Percentiles rank a stretch among this genome's conserved stretches.
Evolutionary conservation across 1,140 invertebrate species (phyloP).

Genomic region (Ladona fulva): DNA sequence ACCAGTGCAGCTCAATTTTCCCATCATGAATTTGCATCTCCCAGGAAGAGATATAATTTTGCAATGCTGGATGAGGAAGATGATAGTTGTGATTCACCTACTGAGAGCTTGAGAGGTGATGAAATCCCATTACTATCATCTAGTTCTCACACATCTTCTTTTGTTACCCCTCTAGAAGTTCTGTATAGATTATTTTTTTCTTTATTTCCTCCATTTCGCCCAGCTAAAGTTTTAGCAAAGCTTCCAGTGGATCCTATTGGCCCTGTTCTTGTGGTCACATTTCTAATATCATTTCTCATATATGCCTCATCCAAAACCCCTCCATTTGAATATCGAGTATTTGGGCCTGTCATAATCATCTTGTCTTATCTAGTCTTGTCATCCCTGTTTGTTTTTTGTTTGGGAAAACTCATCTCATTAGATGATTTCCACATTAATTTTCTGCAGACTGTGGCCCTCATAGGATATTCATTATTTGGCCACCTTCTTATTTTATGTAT

Average conservation of each 20-base stretch:
- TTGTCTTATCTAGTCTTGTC: background rate
- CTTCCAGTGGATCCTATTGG: background rate
- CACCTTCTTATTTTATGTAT: background rate
- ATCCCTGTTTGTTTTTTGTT: background rate
- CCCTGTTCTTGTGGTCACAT: background rate
- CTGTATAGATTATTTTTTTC: background rate
- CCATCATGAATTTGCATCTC: background rate
- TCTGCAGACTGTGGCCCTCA: background rate
- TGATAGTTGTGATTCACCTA: background rate
- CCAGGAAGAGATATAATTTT: background rate
- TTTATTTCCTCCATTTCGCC: background rate
- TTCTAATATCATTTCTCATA: background rate
- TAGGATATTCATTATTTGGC: background rate
- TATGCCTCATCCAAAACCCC: background rate
- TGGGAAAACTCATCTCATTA: background rate
- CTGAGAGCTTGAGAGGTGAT: background rate
- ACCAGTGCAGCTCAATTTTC: background rate
- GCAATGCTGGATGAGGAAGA: background rate
- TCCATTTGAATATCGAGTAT: background rate
- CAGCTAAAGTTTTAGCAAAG: background rate
- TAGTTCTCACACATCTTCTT: background rate
- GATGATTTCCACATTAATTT: background rate
- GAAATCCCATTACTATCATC: background rate
- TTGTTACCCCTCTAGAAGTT: background rate
- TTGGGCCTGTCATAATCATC: background rate